These are phyloP conservation scores for Protobothrops mucrosquamatus DNA, from an alignment of 2,113 vertebrate species.

Conservation along the genomic window DNA sequence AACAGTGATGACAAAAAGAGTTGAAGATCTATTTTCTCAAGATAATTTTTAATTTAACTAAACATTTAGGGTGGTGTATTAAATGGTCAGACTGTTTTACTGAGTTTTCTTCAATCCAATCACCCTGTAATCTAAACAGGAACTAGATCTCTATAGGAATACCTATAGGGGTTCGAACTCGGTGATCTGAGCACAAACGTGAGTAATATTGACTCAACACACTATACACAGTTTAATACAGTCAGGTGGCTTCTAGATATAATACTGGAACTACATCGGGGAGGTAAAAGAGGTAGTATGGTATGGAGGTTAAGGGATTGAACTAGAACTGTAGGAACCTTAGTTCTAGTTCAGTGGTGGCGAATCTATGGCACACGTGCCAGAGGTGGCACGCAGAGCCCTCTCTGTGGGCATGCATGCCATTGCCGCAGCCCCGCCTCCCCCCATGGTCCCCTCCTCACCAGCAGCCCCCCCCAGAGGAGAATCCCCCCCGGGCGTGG, in stretches of 20 bases:
- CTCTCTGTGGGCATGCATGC: no score
- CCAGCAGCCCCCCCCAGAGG: no score
- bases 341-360: not conserved
- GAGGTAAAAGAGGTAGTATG: not conserved
- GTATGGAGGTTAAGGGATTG: not conserved
- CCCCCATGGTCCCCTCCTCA: no score
- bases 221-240: not conserved
- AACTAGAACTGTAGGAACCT: not conserved
- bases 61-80: not conserved
- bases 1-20: not conserved
- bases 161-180: not conserved
- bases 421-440: no score
- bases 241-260: not conserved
- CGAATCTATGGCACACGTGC: no score
- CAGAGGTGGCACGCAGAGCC: no score
- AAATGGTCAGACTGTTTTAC: not conserved
- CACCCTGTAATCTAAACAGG: not conserved
- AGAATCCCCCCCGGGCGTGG: no score
- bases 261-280: not conserved
- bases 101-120: not conserved
- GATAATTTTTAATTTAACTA: not conserved
- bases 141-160: not conserved
- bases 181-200: not conserved
- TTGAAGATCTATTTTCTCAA: not conserved
- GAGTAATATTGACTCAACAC: not conserved